Conservation (phyloP, 2,888 invertebrate species). For the Eilema caniola region DNA sequence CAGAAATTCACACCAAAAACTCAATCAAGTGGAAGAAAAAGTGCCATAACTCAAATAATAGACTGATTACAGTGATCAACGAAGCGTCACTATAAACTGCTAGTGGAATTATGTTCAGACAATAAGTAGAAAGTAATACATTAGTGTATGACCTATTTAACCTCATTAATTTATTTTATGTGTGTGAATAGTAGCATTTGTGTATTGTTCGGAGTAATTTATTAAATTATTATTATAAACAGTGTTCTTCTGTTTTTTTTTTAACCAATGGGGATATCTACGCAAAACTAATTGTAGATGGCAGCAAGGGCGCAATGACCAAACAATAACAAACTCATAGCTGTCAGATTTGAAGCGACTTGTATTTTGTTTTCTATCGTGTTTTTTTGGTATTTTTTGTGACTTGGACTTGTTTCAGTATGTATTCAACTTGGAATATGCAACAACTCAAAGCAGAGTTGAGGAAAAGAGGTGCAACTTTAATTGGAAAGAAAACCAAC, state of each 20-base stretch:
- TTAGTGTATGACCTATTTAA: constrained; percentile 82
- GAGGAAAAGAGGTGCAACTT: too few relatives aligned
- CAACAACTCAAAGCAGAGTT: too few relatives aligned
- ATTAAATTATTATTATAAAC: constrained; percentile 79
- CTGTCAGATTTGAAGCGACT: too few relatives aligned
- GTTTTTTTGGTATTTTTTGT: too few relatives aligned
- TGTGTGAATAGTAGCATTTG: constrained; percentile 83
- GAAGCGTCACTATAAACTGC: constrained; percentile 88
- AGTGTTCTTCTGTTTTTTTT: constrained; percentile 39
- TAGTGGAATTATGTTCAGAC: constrained; percentile 75
- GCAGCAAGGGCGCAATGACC: too few relatives aligned
- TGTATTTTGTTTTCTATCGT: too few relatives aligned
- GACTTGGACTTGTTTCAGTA: too few relatives aligned
- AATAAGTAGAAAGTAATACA: constrained; percentile 73
- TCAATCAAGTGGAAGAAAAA: constrained; percentile 82
- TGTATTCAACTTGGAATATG: too few relatives aligned
- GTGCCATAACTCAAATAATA: constrained; percentile 86
- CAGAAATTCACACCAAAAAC: constrained; percentile 72
- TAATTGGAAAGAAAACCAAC: too few relatives aligned
- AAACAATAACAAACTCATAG: too few relatives aligned
- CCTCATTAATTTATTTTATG: constrained; percentile 87
- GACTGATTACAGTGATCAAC: constrained; percentile 93
- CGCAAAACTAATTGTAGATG: neutral
- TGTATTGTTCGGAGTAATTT: constrained; percentile 82
- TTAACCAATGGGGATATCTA: too few relatives aligned